Base-by-base conservation (phyloP, 1,140 invertebrate species). In the Asbolus verrucosus region DNA sequence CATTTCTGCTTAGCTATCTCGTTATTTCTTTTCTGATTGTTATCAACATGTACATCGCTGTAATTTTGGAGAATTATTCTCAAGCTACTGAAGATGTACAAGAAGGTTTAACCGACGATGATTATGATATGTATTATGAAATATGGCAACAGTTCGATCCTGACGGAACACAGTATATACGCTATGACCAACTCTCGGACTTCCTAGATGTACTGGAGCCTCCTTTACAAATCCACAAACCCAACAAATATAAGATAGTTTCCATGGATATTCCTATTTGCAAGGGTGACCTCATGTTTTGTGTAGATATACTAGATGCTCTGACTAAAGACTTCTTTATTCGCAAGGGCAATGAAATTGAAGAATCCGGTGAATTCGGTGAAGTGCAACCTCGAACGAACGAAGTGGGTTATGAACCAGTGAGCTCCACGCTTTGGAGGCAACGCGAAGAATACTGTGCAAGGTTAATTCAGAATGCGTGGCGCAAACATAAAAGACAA, bases 101-200 rank as follows among this genome's bases (percentile, higher is more conserved):
- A 81, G 96, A 98, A 83, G 96, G 97, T 77, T 86, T 98, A 38
- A 98, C 97, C 21, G 96, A 98, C 80, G 97, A 99, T 83, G 97
- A 99, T 82, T 98, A 98, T 84, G 97, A 99, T 81, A 98, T 98
- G 95, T 99, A 98, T 84, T 99, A 99, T 82, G 97, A 98, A 84
- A 97, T 98, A 74, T 99, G 97, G 97, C 96, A 98, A 81, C 92
- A 96, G 77, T 99, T 96, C 83, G 97, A 99, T 84, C 96, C 97
- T 0, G 94, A 98, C 78, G 97, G 97, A 46, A 97, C 96, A 2
- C 95, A 98, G 82, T 99, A 97, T 84, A 98, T 99, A 76, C 88
- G 91, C 43, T 96, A 98, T 83, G 91, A 95, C 75, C 91, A 95
- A 81, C 84, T 99, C 43, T 95, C 94, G 0, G 95, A 98, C 75